These are phyloP conservation scores for Chironomus riparius DNA, from an alignment of 2,888 invertebrate species.

Conservation along the genomic window DNA sequence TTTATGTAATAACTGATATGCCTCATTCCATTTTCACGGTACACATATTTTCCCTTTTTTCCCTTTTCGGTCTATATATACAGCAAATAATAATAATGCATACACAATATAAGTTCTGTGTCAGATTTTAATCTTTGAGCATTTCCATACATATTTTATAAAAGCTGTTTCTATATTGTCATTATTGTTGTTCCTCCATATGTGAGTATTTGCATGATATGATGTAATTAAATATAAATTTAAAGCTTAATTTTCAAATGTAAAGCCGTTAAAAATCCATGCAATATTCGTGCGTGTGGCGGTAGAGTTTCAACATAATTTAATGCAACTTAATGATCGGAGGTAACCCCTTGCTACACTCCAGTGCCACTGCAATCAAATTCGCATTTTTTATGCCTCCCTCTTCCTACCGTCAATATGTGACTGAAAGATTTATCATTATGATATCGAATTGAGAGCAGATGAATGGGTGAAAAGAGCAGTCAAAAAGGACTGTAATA, in stretches of 20 bases:
- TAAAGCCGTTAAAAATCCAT: too few species aligned
- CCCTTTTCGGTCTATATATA: background rate
- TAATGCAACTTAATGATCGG: too few species aligned
- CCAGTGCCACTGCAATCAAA: too few species aligned
- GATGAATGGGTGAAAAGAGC: too few species aligned
- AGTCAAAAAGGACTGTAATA: too few species aligned
- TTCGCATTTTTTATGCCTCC: too few species aligned
- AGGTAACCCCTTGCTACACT: too few species aligned
- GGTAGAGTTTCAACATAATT: too few species aligned
- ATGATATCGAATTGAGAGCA: too few species aligned
- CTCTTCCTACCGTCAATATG: too few species aligned
- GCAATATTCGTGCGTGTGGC: too few species aligned
- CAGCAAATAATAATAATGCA: background rate
- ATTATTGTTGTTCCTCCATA: background rate
- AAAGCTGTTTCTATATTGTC: background rate
- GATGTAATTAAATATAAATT: background rate
- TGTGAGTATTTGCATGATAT: background rate
- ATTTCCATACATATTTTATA: background rate
- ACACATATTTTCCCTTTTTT: background rate
- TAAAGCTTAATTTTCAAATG: background rate
- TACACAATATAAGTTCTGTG: background rate
- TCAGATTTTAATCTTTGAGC: background rate
- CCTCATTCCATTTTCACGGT: background rate
- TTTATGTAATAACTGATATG: conserved; percentile 4
- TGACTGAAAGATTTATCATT: too few species aligned